Percentiles rank a stretch among this genome's conserved stretches.
phyloP scores from a whole-genome alignment of 2,797 vertebrate species.

The Clamator glandarius region DNA sequence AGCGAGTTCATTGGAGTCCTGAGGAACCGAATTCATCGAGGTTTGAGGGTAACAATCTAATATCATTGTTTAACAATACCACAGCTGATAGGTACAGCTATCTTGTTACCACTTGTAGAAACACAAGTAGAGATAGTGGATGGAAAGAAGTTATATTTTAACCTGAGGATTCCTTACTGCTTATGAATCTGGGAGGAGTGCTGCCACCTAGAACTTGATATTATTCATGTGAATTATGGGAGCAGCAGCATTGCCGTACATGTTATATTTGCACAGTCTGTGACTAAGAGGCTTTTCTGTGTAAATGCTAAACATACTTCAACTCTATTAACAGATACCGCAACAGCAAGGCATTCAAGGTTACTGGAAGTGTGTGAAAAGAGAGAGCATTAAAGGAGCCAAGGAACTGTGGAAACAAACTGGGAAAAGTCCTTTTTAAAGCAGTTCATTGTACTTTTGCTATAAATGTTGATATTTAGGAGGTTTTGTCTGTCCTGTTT shows the following conservation, averaged over 20 bases:
- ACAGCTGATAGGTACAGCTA: neutral
- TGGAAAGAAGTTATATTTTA: neutral
- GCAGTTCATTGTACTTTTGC: neutral
- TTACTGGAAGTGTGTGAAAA: constrained; percentile 97
- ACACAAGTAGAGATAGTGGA: neutral
- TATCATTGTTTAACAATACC: neutral
- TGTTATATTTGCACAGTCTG: neutral
- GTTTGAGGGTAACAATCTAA: constrained; percentile 87
- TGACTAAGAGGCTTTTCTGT: neutral
- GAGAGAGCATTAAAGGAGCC: constrained; percentile 91
- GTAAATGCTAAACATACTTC: constrained; percentile 15
- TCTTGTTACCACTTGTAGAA: neutral
- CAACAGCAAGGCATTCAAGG: constrained; percentile 86
- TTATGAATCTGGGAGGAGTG: neutral
- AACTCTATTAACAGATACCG: constrained; percentile 82
- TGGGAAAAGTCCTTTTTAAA: constrained; percentile 84
- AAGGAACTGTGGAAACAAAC: constrained; percentile 87
- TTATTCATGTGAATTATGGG: neutral
- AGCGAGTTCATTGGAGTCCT: constrained; percentile 92
- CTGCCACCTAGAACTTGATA: neutral
- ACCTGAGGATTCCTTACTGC: neutral
- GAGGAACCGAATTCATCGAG: constrained; percentile 91
- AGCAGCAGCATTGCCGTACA: neutral
- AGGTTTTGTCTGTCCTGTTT: constrained; percentile 46
- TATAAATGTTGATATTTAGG: neutral